These are phyloP conservation scores for Aleiodes sp. DNA, from an alignment of 1,140 invertebrate genomes.

Conservation along the genomic window DNA sequence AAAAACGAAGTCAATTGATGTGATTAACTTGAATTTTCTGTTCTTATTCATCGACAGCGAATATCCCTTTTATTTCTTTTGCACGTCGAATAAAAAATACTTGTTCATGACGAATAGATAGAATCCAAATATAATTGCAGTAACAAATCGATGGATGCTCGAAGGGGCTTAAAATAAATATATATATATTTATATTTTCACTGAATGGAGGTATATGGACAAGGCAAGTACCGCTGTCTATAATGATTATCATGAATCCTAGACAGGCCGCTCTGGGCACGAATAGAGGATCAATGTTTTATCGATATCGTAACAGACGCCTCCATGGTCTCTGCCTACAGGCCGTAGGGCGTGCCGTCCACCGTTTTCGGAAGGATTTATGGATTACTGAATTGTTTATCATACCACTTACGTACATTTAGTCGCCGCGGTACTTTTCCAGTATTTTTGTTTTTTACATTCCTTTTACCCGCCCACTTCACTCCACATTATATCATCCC, in stretches of 20 bases:
- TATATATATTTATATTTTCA: no score
- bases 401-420: slow-evolving; percentile 38
- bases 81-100: slow-evolving; percentile 20
- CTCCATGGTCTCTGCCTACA: slow-evolving; percentile 29
- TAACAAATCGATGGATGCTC: neutral
- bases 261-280: slow-evolving; percentile 49
- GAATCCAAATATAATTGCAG: neutral
- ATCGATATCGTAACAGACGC: slow-evolving; percentile 56
- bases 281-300: slow-evolving; percentile 59
- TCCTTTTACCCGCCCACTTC: neutral
- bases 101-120: slow-evolving; percentile 9
- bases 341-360: slow-evolving; percentile 49
- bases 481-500: slow-evolving; percentile 2
- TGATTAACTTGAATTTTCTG: neutral
- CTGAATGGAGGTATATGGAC: neutral
- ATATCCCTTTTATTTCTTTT: neutral
- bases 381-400: slow-evolving; percentile 56
- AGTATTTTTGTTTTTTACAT: slow-evolving; percentile 17
- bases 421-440: slow-evolving; percentile 28
- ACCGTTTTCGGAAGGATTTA: slow-evolving; percentile 52
- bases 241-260: slow-evolving; percentile 51
- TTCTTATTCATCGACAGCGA: no score
- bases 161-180: neutral
- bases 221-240: neutral
- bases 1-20: neutral